These are phyloP conservation scores for Cephalopholis sonnerati DNA, from an alignment of 2,113 vertebrate species.

Conservation along the genomic window DNA sequence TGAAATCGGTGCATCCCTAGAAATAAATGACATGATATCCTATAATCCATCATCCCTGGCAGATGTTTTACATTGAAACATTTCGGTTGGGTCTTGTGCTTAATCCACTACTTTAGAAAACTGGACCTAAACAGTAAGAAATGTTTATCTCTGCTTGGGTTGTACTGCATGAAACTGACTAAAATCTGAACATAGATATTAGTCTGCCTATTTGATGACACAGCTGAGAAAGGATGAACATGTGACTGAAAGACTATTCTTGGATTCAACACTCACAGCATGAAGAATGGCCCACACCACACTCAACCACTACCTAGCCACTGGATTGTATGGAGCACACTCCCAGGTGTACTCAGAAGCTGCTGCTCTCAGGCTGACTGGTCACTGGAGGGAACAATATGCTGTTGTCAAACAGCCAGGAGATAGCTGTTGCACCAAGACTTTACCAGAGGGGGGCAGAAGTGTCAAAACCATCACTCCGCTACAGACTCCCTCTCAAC, in stretches of 20 bases:
- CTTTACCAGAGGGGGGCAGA: constrained; percentile 28
- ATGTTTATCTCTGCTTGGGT: neutral
- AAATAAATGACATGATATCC: too few relatives aligned
- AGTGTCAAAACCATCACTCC: constrained; percentile 55
- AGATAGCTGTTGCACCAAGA: constrained; percentile 12
- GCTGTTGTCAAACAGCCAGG: constrained; percentile 16
- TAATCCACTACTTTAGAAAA: neutral
- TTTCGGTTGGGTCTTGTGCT: neutral
- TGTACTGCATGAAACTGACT: neutral
- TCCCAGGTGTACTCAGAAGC: neutral
- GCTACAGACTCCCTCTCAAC: neutral
- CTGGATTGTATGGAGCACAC: neutral
- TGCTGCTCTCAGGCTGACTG: neutral
- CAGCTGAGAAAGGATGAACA: constrained; percentile 2
- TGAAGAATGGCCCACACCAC: constrained; percentile 18
- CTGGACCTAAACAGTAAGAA: neutral
- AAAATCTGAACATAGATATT: neutral
- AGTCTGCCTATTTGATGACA: neutral
- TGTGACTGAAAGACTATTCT: neutral
- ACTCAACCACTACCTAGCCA: constrained; percentile 7
- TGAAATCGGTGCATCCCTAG: too few relatives aligned
- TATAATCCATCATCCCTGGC: neutral
- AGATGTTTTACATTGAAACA: neutral
- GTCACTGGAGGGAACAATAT: neutral
- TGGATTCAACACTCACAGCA: constrained; percentile 36